Conservation (phyloP, 2,888 invertebrate species). For the Autographa gamma region DNA sequence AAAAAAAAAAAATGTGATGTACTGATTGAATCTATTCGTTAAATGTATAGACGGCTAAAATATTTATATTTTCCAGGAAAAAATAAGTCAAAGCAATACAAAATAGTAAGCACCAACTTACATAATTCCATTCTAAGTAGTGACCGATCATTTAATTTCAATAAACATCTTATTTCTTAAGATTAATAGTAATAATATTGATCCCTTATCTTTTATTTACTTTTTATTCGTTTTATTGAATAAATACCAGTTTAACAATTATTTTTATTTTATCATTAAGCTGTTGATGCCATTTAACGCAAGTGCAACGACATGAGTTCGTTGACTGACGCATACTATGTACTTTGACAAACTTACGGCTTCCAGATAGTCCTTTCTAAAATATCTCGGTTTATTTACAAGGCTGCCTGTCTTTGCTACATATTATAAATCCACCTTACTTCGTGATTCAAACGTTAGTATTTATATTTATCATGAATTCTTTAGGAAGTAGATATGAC, state of each 20-base stretch:
- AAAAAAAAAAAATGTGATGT: no score
- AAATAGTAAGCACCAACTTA: no score
- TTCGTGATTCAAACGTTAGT: not conserved
- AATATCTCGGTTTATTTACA: conserved; percentile 30
- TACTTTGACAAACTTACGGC: conserved; percentile 12
- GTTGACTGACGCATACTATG: conserved; percentile 27
- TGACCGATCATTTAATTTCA: no score
- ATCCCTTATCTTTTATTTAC: no score
- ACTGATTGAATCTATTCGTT: no score
- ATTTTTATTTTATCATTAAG: not conserved
- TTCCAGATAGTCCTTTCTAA: conserved; percentile 40
- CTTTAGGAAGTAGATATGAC: not conserved
- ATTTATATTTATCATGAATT: not conserved
- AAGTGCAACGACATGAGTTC: conserved; percentile 27
- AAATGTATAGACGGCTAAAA: no score
- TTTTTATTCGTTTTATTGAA: no score
- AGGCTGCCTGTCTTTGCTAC: conserved; percentile 29
- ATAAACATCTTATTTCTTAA: no score
- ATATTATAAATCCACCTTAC: conserved; percentile 3
- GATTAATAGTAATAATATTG: no score
- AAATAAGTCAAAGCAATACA: no score
- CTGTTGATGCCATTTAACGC: not conserved
- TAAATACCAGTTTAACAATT: not conserved
- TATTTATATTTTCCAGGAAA: no score
- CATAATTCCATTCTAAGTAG: no score